phyloP scores from a whole-genome alignment of 2,113 vertebrate genomes.

The Azemiops feae region DNA sequence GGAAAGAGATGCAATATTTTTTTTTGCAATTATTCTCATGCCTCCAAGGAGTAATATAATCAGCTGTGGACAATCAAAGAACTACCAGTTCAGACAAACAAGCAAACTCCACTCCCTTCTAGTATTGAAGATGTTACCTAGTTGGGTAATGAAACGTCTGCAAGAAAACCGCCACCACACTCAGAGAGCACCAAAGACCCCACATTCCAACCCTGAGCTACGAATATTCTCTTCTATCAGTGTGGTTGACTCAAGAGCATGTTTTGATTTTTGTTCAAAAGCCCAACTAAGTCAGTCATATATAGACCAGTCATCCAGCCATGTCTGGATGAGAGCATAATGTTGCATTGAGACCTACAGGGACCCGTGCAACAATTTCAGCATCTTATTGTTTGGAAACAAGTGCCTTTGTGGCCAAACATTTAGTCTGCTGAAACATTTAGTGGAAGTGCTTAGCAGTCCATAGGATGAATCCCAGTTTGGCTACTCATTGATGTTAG shows the following conservation, averaged over 20 bases:
- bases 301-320: too few relatives aligned
- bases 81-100: too few relatives aligned
- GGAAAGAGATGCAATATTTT: too few relatives aligned
- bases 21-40: neutral
- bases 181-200: too few relatives aligned
- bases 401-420: accelerated
- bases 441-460: neutral
- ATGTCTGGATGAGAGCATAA: too few relatives aligned
- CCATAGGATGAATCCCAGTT: neutral
- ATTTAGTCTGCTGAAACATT: neutral
- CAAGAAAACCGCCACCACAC: too few relatives aligned
- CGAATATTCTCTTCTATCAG: too few relatives aligned
- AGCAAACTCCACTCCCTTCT: too few relatives aligned
- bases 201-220: too few relatives aligned
- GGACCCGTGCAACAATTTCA: neutral
- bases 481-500: neutral
- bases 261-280: neutral
- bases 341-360: neutral
- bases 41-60: neutral
- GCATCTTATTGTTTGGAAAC: neutral
- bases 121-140: too few relatives aligned
- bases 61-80: neutral
- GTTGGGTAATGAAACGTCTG: too few relatives aligned
- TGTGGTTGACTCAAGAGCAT: neutral
- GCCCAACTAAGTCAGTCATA: too few relatives aligned